Evolutionary conservation across 2,888 invertebrate species (phyloP).

Genomic region (Agrilus cyanescens): DNA sequence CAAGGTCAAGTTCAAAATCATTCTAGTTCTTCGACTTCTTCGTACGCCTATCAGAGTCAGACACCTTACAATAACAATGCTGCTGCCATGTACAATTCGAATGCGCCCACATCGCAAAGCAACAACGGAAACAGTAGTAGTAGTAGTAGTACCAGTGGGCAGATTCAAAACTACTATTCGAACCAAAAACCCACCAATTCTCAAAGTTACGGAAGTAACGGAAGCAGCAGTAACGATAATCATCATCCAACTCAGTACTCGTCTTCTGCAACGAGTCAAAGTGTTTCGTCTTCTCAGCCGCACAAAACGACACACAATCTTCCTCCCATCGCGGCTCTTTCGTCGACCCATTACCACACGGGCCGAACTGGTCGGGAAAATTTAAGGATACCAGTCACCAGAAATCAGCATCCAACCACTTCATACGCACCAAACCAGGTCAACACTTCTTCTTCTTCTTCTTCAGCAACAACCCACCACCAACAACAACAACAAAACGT

Average conservation of each 20-base stretch:
- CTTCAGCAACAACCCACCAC: slow-evolving; percentile 7
- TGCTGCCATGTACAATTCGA: not conserved
- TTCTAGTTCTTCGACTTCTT: slow-evolving; percentile 5
- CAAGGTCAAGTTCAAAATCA: slow-evolving; percentile 8
- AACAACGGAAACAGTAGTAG: no score
- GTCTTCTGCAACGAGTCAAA: slow-evolving; percentile 2
- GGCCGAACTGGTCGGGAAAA: slow-evolving; percentile 31
- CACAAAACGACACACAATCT: slow-evolving; percentile 37
- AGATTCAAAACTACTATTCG: no score
- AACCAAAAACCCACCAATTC: no score
- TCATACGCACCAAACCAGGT: slow-evolving; percentile 8
- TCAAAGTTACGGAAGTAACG: slow-evolving; percentile 2
- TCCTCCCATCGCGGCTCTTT: slow-evolving; percentile 41
- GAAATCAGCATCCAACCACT: slow-evolving; percentile 13
- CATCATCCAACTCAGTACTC: slow-evolving; percentile 2
- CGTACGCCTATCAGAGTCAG: not conserved
- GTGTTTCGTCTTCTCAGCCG: slow-evolving; percentile 17
- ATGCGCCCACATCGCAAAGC: no score
- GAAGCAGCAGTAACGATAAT: slow-evolving; percentile 6
- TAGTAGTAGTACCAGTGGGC: not conserved
- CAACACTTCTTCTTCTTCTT: slow-evolving; percentile 7
- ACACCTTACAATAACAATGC: slow-evolving; percentile 9
- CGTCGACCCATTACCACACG: slow-evolving; percentile 36
- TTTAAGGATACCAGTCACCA: slow-evolving; percentile 16
- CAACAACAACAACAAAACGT: slow-evolving; percentile 7